A percentile compares a stretch with the other conserved stretches of the same genome.
Evolutionary conservation across 2,797 vertebrate species (phyloP).

Genomic region (Aselliscus stoliczkanus): DNA sequence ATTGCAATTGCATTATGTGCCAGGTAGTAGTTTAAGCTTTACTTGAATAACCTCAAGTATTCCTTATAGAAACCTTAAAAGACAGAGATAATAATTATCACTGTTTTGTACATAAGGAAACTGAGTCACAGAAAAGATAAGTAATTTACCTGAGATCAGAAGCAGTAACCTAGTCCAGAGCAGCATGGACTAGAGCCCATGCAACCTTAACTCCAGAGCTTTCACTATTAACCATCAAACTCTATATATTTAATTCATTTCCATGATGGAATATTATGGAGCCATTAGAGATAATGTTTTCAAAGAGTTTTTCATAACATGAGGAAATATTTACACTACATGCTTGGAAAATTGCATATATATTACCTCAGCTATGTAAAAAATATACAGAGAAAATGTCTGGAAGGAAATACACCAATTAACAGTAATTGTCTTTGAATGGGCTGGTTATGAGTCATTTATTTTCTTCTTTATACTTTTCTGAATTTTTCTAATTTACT

Average conservation of each 20-base stretch:
- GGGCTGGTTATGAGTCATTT: conserved; percentile 67
- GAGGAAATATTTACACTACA: conserved; percentile 66
- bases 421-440: conserved; percentile 70
- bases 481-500: conserved; percentile 63
- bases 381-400: conserved; percentile 62
- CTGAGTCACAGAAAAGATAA: background rate
- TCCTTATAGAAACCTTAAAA: background rate
- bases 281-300: conserved; percentile 64
- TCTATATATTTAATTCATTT: conserved; percentile 44
- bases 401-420: conserved; percentile 67
- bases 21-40: background rate
- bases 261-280: conserved; percentile 50
- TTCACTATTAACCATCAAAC: conserved; percentile 8
- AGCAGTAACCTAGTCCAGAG: background rate
- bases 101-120: conserved; percentile 4
- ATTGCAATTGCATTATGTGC: background rate
- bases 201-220: background rate
- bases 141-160: background rate
- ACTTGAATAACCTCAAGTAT: background rate
- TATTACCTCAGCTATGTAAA: conserved; percentile 65
- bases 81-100: background rate
- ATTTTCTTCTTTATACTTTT: conserved; percentile 67
- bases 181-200: background rate
- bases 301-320: conserved; percentile 54
- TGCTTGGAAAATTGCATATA: conserved; percentile 50